Conservation (phyloP, 2,113 vertebrate genomes). For the Rhegmatorhina hoffmannsi region DNA sequence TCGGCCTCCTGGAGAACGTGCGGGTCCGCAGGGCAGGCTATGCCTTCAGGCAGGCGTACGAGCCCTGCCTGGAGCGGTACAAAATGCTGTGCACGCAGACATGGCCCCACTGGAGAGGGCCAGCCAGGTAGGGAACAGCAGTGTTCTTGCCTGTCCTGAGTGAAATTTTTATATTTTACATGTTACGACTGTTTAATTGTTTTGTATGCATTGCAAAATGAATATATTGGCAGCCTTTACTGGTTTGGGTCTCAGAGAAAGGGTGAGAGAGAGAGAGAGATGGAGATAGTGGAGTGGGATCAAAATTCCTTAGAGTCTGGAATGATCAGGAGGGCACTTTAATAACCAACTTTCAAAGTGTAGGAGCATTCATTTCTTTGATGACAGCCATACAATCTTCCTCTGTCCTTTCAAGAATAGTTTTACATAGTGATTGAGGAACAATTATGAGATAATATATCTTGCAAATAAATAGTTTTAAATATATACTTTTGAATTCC, state of each 20-base stretch:
- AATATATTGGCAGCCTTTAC: not conserved
- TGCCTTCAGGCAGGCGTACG: constrained; percentile 92
- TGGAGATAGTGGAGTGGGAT: not conserved
- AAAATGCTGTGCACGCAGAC: constrained; percentile 98
- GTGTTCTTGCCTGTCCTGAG: not conserved
- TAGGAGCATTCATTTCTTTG: not conserved
- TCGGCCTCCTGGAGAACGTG: constrained; percentile 96
- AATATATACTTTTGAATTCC: not conserved
- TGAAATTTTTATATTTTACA: fast-evolving
- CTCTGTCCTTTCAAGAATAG: not conserved
- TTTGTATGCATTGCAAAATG: fast-evolving
- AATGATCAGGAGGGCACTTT: not conserved
- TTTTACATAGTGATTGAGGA: not conserved
- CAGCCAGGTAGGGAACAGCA: constrained; percentile 82
- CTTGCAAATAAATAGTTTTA: not conserved
- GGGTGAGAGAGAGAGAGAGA: not conserved
- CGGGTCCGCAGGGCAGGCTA: constrained; percentile 93
- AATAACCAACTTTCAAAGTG: not conserved
- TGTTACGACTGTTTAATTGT: not conserved
- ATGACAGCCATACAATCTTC: not conserved
- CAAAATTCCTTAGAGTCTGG: not conserved
- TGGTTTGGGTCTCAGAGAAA: not conserved
- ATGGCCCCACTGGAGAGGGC: constrained; percentile 95
- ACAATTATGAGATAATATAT: not conserved
- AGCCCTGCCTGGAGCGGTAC: constrained; percentile 94